Conservation (phyloP, 1,140 invertebrate species). For the Phortica variegata region DNA sequence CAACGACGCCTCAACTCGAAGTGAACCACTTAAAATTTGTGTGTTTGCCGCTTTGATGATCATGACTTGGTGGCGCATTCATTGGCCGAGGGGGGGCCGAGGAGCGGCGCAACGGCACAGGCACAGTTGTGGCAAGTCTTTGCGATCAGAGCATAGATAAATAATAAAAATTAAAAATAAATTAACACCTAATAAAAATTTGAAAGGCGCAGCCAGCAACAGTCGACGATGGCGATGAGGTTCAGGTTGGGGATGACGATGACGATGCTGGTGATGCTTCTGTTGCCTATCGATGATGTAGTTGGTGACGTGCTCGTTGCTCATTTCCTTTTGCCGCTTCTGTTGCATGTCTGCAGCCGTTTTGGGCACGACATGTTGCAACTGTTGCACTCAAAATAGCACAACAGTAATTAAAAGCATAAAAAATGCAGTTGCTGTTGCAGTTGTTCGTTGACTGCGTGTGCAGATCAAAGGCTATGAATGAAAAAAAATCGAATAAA, state of each 20-base stretch:
- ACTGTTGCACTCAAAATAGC: constrained; percentile 35
- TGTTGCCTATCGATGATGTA: constrained; percentile 3
- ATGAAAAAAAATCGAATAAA: too few species aligned
- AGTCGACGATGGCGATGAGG: too few species aligned
- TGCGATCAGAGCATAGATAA: constrained; percentile 42
- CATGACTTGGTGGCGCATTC: too few species aligned
- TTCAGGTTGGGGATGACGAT: too few species aligned
- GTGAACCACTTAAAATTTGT: neutral
- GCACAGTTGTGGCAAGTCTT: constrained; percentile 8
- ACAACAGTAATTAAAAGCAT: constrained; percentile 54
- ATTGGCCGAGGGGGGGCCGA: too few species aligned
- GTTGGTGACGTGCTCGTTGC: too few species aligned
- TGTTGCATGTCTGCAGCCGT: neutral
- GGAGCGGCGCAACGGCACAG: neutral
- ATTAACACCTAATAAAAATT: constrained; percentile 52
- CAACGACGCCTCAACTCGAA: neutral
- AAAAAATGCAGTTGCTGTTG: too few species aligned
- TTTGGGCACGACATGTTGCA: constrained; percentile 15
- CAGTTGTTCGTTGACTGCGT: too few species aligned
- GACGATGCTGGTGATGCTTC: neutral
- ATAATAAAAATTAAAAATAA: constrained; percentile 55
- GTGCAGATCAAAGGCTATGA: too few species aligned
- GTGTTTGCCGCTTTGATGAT: constrained; percentile 20
- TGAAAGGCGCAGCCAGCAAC: constrained; percentile 4
- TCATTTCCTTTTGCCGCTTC: too few species aligned